Conservation (phyloP, 2,113 vertebrate species). For the Tragulus kanchil region DNA sequence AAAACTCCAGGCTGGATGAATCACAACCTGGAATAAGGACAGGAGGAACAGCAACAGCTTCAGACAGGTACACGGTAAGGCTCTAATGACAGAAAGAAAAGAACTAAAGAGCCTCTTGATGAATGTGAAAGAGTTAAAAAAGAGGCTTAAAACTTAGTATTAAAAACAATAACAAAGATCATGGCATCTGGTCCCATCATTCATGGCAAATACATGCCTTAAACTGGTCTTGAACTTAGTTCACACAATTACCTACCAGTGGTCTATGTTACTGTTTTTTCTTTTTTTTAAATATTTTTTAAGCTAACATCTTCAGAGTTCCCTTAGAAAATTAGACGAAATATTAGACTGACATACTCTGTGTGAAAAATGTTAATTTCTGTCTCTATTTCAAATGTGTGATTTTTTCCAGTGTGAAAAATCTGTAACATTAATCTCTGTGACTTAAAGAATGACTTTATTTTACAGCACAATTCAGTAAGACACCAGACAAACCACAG, state of each 20-base stretch:
- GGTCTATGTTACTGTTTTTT: constrained; percentile 68
- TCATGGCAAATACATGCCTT: constrained; percentile 46
- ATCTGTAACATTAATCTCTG: constrained; percentile 50
- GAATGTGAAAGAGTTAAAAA: background rate
- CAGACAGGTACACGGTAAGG: background rate
- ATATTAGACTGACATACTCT: constrained; percentile 66
- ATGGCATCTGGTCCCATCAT: background rate
- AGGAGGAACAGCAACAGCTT: background rate
- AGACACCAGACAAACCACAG: background rate
- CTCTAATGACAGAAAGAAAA: background rate
- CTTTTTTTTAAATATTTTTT: constrained; percentile 75
- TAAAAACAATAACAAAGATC: background rate
- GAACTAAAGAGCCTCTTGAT: background rate
- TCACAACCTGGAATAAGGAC: background rate
- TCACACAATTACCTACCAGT: constrained; percentile 87
- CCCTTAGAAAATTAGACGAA: constrained; percentile 78
- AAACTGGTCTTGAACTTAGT: constrained; percentile 87
- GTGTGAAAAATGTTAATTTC: constrained; percentile 72
- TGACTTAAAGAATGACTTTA: constrained; percentile 67
- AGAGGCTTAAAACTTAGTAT: background rate
- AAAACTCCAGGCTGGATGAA: background rate
- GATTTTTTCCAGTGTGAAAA: constrained; percentile 46
- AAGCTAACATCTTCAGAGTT: constrained; percentile 81
- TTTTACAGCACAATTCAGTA: constrained; percentile 28
- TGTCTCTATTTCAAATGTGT: constrained; percentile 24